Base-by-base conservation (phyloP, 2,797 vertebrate species). In the Lagodon rhomboides region DNA sequence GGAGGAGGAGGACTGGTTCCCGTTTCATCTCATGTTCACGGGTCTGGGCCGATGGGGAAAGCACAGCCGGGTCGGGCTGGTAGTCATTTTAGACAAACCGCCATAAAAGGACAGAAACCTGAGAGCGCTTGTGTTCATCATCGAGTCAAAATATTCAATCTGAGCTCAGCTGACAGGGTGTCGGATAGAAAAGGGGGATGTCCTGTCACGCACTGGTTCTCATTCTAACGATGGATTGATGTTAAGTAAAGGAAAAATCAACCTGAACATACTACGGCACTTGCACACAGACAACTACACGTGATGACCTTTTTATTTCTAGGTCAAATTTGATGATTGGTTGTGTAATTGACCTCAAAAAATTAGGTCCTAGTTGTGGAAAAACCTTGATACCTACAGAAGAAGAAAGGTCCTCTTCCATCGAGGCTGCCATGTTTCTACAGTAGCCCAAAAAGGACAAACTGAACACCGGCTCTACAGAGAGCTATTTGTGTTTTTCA, bases 21-120 rank as follows among this genome's bases (percentile, higher is more conserved):
- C 51, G 77, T 87, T 72, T 79, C 67, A 64, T 55, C 74, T 87
- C 84, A 75, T 15, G 51, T 78, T 83, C 79, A 78, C 46, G 18
- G 38, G 68, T 78, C 38, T 30, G 23, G n/a, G 56, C 58, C 25
- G 64, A 47, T n/a, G 62, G 1, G 18, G 64, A 66, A 72, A 22
- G 34, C 25, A n/a, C 46, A 27, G 65, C 5, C 15, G 0, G 18
- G 54, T n/a, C 16, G 13, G 2, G 0, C 8, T 16, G 59, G 2
- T 17, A 15, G 12, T 73, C 38, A 4, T 47, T 67, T 59, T 15
- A 38, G 22, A 34, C 54, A 41, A 60, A 75, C n/a, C 5, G 41
- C 63, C 50, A 58, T 2, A 17, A 49, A 49, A 68, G 22, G 54
- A 54, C 13, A 13, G 23, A 74, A 17, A 49, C 17, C 20, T 15